Evolutionary conservation across 2,888 invertebrate species (phyloP).

Genomic region (Tuberolachnus salignus): DNA sequence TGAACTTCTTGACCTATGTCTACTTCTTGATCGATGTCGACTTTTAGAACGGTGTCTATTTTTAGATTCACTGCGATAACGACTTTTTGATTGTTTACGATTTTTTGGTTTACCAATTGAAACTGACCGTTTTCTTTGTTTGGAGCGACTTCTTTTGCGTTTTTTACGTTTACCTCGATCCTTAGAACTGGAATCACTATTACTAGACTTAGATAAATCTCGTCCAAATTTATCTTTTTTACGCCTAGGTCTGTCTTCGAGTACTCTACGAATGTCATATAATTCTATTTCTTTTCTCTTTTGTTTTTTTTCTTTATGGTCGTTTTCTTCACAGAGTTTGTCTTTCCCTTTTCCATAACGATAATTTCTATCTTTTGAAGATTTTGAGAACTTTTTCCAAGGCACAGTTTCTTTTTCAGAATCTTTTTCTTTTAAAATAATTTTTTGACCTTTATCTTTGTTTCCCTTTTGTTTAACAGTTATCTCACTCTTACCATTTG

Average conservation of each 20-base stretch:
- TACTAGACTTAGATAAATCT: constrained; percentile 64
- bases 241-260: constrained; percentile 72
- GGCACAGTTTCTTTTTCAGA: constrained; percentile 66
- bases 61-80: constrained; percentile 52
- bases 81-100: constrained; percentile 57
- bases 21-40: constrained; percentile 57
- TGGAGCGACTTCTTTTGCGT: constrained; percentile 55
- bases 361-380: constrained; percentile 78
- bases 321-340: constrained; percentile 63
- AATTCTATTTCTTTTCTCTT: constrained; percentile 81
- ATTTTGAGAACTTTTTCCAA: constrained; percentile 83
- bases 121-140: constrained; percentile 59
- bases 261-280: constrained; percentile 81
- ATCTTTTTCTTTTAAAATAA: constrained; percentile 66
- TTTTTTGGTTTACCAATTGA: constrained; percentile 32
- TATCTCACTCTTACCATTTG: constrained; percentile 41
- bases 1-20: constrained; percentile 62
- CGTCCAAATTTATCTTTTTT: constrained; percentile 78
- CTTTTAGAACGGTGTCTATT: constrained; percentile 34
- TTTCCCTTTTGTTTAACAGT: constrained; percentile 49
- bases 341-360: constrained; percentile 68
- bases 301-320: constrained; percentile 65
- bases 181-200: constrained; percentile 50
- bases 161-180: constrained; percentile 26
- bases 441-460: constrained; percentile 61